Conservation (phyloP, 2,113 vertebrate genomes). For the Brachyistius frenatus region DNA sequence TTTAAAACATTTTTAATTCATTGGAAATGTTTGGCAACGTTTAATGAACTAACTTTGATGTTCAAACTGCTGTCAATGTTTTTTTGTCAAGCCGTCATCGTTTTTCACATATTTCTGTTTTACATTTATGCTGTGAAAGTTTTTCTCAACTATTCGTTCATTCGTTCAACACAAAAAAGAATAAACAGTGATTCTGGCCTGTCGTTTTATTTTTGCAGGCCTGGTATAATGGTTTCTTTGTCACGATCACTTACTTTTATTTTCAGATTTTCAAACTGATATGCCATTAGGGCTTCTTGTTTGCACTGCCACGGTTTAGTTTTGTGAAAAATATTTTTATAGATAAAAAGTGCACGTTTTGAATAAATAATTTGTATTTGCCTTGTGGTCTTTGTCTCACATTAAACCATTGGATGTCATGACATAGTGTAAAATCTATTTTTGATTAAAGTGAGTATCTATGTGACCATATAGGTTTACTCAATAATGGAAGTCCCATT, state of each 20-base stretch:
- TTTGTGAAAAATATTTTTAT: conserved; percentile 55
- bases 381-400: conserved; percentile 4
- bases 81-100: background rate
- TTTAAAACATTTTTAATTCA: background rate
- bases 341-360: conserved; percentile 60
- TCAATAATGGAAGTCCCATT: background rate
- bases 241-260: conserved; percentile 18
- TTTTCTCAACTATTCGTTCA: conserved; percentile 3
- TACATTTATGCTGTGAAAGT: background rate
- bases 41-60: background rate
- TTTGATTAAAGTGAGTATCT: background rate
- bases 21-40: background rate
- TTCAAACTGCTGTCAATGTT: conserved; percentile 14
- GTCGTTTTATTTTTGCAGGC: background rate
- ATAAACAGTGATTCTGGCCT: background rate
- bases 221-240: background rate
- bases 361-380: conserved; percentile 51
- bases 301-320: conserved; percentile 45
- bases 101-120: background rate
- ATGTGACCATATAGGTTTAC: background rate
- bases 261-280: conserved; percentile 46
- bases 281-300: conserved; percentile 2
- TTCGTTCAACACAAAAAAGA: background rate
- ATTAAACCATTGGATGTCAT: background rate
- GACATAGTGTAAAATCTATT: background rate